Percentiles rank a stretch among this genome's conserved stretches.
Evolutionary conservation across 2,888 invertebrate genomes (phyloP).

Genomic region (Metallyticus violacea): DNA sequence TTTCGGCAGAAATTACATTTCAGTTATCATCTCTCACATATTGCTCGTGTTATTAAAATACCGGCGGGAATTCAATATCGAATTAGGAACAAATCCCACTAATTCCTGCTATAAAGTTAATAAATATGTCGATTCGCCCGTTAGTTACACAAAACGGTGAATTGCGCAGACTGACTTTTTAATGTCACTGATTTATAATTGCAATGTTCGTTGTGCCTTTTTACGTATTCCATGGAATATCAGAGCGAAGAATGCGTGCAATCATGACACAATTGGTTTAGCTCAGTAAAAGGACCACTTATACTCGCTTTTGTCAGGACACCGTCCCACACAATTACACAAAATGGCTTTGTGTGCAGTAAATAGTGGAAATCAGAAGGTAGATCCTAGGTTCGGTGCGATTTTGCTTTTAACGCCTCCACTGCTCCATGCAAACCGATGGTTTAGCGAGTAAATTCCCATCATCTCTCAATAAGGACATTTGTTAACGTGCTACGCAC

Average conservation of each 20-base stretch:
- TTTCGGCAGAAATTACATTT: not conserved
- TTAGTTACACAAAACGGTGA: not conserved
- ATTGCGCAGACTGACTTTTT: not conserved
- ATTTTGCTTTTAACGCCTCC: too few species aligned
- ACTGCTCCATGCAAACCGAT: too few species aligned
- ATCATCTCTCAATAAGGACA: too few species aligned
- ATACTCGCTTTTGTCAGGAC: not conserved
- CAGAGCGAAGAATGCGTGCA: not conserved
- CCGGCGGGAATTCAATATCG: not conserved
- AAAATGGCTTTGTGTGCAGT: not conserved
- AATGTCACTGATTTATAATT: not conserved
- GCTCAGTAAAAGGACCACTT: not conserved
- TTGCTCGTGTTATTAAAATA: not conserved
- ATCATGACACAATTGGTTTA: not conserved
- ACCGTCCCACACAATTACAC: not conserved
- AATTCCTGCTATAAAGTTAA: not conserved
- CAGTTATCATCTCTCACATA: not conserved
- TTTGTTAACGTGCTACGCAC: too few species aligned
- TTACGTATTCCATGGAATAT: not conserved
- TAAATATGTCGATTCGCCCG: not conserved
- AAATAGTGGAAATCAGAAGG: not conserved
- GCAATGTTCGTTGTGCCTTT: not conserved
- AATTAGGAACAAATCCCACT: not conserved
- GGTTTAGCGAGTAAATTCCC: too few species aligned
- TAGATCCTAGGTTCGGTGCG: not conserved